phyloP scores from a whole-genome alignment of 1,140 invertebrate species.

The Antheraea mylitta region DNA sequence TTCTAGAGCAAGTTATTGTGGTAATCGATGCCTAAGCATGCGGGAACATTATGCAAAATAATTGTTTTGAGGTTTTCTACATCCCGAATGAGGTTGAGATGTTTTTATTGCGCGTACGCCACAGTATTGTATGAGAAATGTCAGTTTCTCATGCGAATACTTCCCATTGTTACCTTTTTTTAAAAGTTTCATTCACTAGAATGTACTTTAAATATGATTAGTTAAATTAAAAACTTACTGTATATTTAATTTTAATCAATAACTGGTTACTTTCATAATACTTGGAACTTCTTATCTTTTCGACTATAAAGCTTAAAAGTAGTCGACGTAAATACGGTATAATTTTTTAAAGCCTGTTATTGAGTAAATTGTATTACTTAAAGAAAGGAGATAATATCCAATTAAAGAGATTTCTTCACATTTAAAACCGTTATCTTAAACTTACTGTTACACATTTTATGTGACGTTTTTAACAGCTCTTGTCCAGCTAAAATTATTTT shows the following conservation, averaged over 20 bases:
- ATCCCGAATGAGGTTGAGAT: slow-evolving; percentile 40
- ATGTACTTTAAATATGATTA: slow-evolving; percentile 9
- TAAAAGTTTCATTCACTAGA: slow-evolving; percentile 1
- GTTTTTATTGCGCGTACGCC: slow-evolving; percentile 49
- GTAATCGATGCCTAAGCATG: slow-evolving; percentile 27
- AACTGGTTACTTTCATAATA: neutral
- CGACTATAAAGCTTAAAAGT: neutral
- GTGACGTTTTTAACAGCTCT: no score
- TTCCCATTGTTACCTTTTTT: slow-evolving; percentile 47
- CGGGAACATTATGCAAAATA: slow-evolving; percentile 62
- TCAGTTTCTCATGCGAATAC: slow-evolving; percentile 70
- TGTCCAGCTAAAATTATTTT: no score
- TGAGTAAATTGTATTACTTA: neutral
- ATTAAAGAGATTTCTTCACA: neutral
- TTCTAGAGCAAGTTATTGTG: neutral
- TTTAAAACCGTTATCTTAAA: no score
- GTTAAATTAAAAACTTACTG: neutral
- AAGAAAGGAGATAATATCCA: neutral
- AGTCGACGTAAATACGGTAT: neutral
- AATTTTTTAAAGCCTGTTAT: neutral
- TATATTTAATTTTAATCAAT: neutral
- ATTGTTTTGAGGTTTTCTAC: slow-evolving; percentile 61
- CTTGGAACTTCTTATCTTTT: neutral
- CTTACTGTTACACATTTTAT: no score
- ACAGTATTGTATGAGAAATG: slow-evolving; percentile 59